Evolutionary conservation across 2,113 vertebrate species (phyloP).

Genomic region (Andinoacara biseriatus): DNA sequence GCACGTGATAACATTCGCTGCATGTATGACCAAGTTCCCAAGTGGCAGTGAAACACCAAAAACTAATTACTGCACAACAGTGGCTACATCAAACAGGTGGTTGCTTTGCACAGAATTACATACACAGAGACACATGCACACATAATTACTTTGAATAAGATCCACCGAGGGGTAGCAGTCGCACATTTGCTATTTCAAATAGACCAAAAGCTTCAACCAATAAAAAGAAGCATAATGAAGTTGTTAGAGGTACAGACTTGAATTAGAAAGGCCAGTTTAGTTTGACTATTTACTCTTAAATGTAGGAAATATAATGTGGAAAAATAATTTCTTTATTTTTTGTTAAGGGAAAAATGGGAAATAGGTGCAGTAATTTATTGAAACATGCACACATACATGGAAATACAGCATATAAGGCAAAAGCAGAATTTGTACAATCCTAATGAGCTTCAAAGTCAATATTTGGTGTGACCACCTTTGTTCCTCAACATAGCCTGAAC

Average conservation of each 20-base stretch:
- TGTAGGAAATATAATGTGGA: not conserved
- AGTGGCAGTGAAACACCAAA: slow-evolving; percentile 37
- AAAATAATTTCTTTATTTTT: not conserved
- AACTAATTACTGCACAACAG: slow-evolving; percentile 38
- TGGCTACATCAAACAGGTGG: slow-evolving; percentile 32
- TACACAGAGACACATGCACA: not conserved
- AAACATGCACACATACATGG: not conserved
- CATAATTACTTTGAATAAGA: not conserved
- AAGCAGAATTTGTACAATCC: accelerated
- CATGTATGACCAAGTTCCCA: slow-evolving; percentile 42
- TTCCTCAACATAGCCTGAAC: not conserved
- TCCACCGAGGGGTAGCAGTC: not conserved
- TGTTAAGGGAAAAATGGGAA: too few species aligned
- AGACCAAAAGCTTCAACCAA: not conserved
- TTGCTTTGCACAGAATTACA: not conserved
- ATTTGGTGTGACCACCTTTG: not conserved
- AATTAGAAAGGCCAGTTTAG: not conserved
- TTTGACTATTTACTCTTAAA: not conserved
- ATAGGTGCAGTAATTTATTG: too few species aligned
- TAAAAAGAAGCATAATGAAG: not conserved
- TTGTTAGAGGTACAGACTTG: not conserved
- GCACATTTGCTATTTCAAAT: not conserved
- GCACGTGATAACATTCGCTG: slow-evolving; percentile 61
- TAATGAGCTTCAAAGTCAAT: too few species aligned
- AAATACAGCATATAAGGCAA: not conserved